Conservation (phyloP, 2,797 vertebrate genomes). For the Bovichtus variegatus region DNA sequence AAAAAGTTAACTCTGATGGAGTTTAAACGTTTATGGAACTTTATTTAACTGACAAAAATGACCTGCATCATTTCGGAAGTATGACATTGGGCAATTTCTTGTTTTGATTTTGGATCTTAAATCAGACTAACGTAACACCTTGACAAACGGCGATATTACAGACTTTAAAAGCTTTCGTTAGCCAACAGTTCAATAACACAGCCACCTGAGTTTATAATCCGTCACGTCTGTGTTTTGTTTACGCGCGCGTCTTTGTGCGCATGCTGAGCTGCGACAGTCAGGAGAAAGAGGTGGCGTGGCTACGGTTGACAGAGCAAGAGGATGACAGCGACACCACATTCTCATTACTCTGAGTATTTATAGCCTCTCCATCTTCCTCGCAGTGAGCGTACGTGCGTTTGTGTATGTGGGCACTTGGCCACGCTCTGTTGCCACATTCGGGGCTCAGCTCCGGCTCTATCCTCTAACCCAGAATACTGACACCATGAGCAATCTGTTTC, state of each 20-base stretch:
- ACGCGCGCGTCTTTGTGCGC: background rate
- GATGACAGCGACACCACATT: slow-evolving; percentile 73
- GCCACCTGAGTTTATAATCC: slow-evolving; percentile 32
- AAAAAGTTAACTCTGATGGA: background rate
- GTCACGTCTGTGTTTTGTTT: slow-evolving; percentile 28
- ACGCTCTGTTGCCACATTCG: slow-evolving; percentile 70
- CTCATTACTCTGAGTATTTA: slow-evolving; percentile 81
- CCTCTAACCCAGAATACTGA: slow-evolving; percentile 69
- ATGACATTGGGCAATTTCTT: background rate
- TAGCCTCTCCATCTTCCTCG: slow-evolving; percentile 76
- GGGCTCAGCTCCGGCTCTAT: slow-evolving; percentile 65
- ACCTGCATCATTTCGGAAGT: no score
- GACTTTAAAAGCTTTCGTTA: background rate
- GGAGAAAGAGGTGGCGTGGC: slow-evolving; percentile 53
- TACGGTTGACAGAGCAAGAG: slow-evolving; percentile 60
- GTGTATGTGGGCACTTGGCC: slow-evolving; percentile 66
- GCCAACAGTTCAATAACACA: slow-evolving; percentile 10
- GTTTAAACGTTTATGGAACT: background rate
- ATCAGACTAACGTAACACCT: background rate
- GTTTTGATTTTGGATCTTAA: background rate
- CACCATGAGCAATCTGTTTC: slow-evolving; percentile 73
- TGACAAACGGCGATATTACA: background rate
- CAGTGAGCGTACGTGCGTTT: slow-evolving; percentile 45
- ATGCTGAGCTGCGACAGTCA: slow-evolving; percentile 44
- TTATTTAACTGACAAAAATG: background rate